Conservation (phyloP, 2,797 vertebrate species). For the Pipistrellus kuhlii region DNA sequence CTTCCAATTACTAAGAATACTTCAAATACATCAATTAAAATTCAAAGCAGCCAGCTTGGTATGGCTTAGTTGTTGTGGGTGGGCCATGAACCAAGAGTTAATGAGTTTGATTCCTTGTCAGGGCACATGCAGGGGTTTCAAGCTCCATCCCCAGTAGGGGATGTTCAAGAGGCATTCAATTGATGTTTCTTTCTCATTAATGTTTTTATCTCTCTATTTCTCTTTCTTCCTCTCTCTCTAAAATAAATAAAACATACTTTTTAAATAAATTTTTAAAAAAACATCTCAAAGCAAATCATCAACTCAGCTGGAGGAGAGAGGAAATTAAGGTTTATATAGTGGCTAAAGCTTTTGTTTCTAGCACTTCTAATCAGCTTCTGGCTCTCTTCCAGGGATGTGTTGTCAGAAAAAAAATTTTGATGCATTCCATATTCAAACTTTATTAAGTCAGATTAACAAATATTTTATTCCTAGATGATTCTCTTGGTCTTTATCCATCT, state of each 20-base stretch:
- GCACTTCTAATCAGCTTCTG: neutral
- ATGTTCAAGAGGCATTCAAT: too few species aligned
- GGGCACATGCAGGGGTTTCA: too few species aligned
- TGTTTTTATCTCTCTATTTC: too few species aligned
- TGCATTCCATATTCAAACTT: neutral
- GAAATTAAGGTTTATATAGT: neutral
- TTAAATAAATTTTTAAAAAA: too few species aligned
- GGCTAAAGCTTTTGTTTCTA: neutral
- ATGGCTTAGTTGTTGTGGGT: too few species aligned
- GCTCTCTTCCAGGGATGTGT: neutral
- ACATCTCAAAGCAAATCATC: neutral
- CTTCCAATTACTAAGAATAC: slow-evolving; percentile 15
- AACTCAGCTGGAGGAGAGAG: neutral
- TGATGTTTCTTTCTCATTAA: too few species aligned
- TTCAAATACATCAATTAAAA: slow-evolving; percentile 27
- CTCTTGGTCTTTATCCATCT: neutral
- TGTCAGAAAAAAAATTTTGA: neutral
- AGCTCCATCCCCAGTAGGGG: too few species aligned
- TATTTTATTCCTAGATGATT: neutral
- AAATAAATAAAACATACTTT: too few species aligned
- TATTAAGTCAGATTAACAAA: neutral
- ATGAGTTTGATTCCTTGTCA: too few species aligned
- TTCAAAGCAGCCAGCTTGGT: neutral
- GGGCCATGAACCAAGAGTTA: too few species aligned
- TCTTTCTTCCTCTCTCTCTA: too few species aligned